These are phyloP conservation scores for Pantala flavescens DNA, from an alignment of 1,140 invertebrate species.

Conservation along the genomic window DNA sequence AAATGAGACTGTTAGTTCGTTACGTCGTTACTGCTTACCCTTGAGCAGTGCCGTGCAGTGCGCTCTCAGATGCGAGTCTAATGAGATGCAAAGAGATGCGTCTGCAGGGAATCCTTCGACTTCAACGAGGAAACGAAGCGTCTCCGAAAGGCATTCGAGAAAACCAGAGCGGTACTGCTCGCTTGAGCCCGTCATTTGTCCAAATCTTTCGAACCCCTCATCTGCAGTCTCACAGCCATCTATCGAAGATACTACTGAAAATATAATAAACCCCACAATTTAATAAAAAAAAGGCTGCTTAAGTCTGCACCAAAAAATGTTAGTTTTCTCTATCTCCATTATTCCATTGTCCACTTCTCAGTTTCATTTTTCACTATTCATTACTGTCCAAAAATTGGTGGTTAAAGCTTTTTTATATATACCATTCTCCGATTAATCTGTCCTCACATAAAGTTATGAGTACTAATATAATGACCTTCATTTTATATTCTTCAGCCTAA, in stretches of 20 bases:
- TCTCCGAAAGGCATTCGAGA: conserved; percentile 81
- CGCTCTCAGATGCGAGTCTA: conserved; percentile 72
- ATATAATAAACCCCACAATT: too few species aligned
- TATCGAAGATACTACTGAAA: too few species aligned
- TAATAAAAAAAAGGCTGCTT: too few species aligned
- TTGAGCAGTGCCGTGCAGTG: conserved; percentile 60
- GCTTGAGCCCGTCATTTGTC: conserved; percentile 30
- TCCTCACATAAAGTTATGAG: not conserved
- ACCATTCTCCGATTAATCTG: not conserved
- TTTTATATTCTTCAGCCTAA: too few species aligned
- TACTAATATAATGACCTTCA: too few species aligned
- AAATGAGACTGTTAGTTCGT: too few species aligned
- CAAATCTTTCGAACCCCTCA: conserved; percentile 37
- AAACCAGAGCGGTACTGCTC: conserved; percentile 67
- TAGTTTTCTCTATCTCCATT: too few species aligned
- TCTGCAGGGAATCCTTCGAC: conserved; percentile 65
- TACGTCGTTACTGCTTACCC: too few species aligned
- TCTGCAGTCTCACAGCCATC: conserved; percentile 25
- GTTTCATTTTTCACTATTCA: too few species aligned
- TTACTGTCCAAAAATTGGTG: too few species aligned
- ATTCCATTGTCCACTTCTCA: too few species aligned
- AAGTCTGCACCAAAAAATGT: too few species aligned
- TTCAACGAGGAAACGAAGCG: conserved; percentile 80
- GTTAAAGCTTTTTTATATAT: not conserved
- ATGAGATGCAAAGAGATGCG: conserved; percentile 67